Evolutionary conservation across 2,797 vertebrate genomes (phyloP).

Genomic region (Xyrichtys novacula): DNA sequence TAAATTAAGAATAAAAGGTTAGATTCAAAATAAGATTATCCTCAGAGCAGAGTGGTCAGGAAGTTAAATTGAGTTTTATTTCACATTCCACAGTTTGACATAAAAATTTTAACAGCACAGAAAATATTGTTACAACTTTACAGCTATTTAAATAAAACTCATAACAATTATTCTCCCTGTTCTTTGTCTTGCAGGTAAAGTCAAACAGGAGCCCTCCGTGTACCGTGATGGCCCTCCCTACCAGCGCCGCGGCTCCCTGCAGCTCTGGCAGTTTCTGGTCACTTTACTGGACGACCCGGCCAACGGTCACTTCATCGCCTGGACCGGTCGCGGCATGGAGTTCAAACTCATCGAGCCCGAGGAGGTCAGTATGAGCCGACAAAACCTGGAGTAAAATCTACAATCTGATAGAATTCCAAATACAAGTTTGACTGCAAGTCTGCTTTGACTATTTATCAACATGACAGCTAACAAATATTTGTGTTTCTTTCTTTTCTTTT

Average conservation of each 20-base stretch:
- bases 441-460: too few relatives aligned
- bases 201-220: constrained; percentile 87
- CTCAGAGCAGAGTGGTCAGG: too few relatives aligned
- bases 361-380: constrained; percentile 83
- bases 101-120: too few relatives aligned
- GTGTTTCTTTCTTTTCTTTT: not conserved
- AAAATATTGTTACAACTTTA: too few relatives aligned
- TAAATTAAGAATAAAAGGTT: too few relatives aligned
- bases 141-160: too few relatives aligned
- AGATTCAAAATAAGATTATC: too few relatives aligned
- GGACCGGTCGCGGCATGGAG: constrained; percentile 98
- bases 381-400: not conserved
- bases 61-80: too few relatives aligned
- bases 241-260: constrained; percentile 95
- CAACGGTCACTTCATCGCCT: constrained; percentile 96
- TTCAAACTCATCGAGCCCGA: constrained; percentile 98
- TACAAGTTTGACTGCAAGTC: too few relatives aligned
- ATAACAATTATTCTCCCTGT: not conserved
- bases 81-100: too few relatives aligned
- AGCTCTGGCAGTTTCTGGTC: constrained; percentile 98
- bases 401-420: too few relatives aligned
- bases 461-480: rapidly evolving
- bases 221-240: constrained; percentile 95
- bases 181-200: constrained; percentile 73
- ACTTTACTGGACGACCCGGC: constrained; percentile 94